Conservation (phyloP, 2,113 vertebrate genomes). For the Triplophysa siluroides region DNA sequence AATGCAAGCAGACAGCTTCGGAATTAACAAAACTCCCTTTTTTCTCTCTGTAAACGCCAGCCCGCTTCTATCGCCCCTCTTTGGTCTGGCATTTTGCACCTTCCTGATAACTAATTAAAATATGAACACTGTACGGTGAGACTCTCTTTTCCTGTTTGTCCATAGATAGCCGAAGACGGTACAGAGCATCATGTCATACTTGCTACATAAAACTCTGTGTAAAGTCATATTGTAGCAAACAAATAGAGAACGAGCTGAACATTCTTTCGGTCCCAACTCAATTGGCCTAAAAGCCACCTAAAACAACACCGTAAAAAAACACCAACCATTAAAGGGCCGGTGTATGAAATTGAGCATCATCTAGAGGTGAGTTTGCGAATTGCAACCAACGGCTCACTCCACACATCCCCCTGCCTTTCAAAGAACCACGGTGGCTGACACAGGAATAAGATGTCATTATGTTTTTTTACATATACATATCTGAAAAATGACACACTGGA, state of each 20-base stretch:
- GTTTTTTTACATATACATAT: too few relatives aligned
- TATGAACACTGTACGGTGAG: constrained; percentile 50
- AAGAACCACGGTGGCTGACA: too few relatives aligned
- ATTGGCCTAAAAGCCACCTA: too few relatives aligned
- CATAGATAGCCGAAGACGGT: constrained; percentile 39
- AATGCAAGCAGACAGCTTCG: constrained; percentile 75
- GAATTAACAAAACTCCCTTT: constrained; percentile 75
- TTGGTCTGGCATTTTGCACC: constrained; percentile 56
- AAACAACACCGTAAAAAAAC: too few relatives aligned
- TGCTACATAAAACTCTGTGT: background rate
- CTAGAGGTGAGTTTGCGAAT: too few relatives aligned
- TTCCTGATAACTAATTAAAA: constrained; percentile 68
- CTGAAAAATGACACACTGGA: too few relatives aligned
- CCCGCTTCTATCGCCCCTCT: constrained; percentile 28
- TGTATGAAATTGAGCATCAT: too few relatives aligned
- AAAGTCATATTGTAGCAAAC: background rate
- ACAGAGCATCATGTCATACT: background rate
- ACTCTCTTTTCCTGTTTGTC: constrained; percentile 48
- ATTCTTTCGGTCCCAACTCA: background rate
- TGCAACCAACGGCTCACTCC: too few relatives aligned
- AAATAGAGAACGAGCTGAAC: background rate
- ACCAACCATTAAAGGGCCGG: too few relatives aligned
- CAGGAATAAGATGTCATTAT: too few relatives aligned
- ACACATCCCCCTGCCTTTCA: too few relatives aligned
- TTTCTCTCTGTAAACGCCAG: constrained; percentile 40